Base-by-base conservation (phyloP, 2,113 vertebrate genomes). In the Scomber scombrus region DNA sequence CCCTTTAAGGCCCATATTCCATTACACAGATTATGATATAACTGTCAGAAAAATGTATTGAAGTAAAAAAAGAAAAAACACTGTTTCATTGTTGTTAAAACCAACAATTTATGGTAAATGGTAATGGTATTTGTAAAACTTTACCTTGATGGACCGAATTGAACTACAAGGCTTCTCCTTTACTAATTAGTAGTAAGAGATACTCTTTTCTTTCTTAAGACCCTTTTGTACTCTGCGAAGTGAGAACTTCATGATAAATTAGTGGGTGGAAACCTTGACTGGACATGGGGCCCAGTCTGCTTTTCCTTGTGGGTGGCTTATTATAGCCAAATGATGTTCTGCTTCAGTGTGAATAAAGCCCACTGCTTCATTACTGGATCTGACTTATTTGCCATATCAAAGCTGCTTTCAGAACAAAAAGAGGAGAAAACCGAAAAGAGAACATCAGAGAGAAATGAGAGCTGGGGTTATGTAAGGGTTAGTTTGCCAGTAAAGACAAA, bases 371-470 rank as follows among this genome's bases (percentile, higher is more conserved):
- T 81, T 45, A 71, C 34, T 58, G 3, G 55, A 50, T 58, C 15
- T 6, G 70, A 62, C 73, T 47, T 63, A 66, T 62, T 74, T 63
- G 54, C 34, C 19, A 74, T 52, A 80, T 87, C 55, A 75, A 82
- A 87, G 75, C 58, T 58, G 45, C 31, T 73, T 66, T 84, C 21
- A 69, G 70, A 43, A 21, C 15, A 52, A 49, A 61, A 55, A 68
- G 61, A 63, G 23, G 43, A 19, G n/a, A 2, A 13, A 15, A 58
- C 34, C 19, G 55, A 54, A 60, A 68, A 63, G 18, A 83, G 26
- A 66, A 23, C 18, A 6, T 15, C 14, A 31, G 40, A 57, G 11
- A 51, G 10, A 47, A 56, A 60, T 11, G 10, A 46, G 55, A 67
- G 21, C 46, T 46, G 21, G 56, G 55, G 66, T 67, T 78, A 60